Percentiles rank a stretch among this genome's conserved stretches.
phyloP scores from a whole-genome alignment of 2,888 invertebrate species.

The Apodemia zela region DNA sequence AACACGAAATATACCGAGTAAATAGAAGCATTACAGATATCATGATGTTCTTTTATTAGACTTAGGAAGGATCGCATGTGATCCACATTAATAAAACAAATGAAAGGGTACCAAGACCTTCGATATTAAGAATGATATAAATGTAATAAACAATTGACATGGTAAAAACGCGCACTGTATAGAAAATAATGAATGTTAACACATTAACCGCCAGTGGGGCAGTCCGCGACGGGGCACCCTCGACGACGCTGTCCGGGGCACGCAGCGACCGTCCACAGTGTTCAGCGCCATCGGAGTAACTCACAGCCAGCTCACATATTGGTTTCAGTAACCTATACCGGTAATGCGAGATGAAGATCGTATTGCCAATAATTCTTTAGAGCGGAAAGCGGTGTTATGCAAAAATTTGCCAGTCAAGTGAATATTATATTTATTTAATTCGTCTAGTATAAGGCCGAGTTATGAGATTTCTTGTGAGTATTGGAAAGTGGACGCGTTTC shows the following conservation, averaged over 20 bases:
- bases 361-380: slow-evolving; percentile 56
- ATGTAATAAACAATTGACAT: slow-evolving; percentile 52
- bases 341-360: slow-evolving; percentile 59
- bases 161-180: slow-evolving; percentile 25
- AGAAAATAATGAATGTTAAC: slow-evolving; percentile 69
- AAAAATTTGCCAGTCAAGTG: slow-evolving; percentile 29
- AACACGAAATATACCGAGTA: slow-evolving; percentile 1
- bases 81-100: slow-evolving; percentile 3
- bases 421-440: background rate
- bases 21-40: background rate
- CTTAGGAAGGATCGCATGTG: background rate
- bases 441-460: background rate
- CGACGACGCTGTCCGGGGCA: slow-evolving; percentile 43
- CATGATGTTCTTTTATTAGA: background rate
- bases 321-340: slow-evolving; percentile 59
- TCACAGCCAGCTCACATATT: slow-evolving; percentile 47
- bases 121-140: slow-evolving; percentile 46
- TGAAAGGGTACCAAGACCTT: slow-evolving; percentile 43
- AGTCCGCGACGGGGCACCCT: slow-evolving; percentile 68
- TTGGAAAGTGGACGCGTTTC: no score
- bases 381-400: slow-evolving; percentile 55
- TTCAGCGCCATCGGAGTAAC: slow-evolving; percentile 60
- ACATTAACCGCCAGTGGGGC: slow-evolving; percentile 78
- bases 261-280: slow-evolving; percentile 47
- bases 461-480: background rate